Conservation (phyloP, 2,888 invertebrate genomes). For the Heliconius cydno region DNA sequence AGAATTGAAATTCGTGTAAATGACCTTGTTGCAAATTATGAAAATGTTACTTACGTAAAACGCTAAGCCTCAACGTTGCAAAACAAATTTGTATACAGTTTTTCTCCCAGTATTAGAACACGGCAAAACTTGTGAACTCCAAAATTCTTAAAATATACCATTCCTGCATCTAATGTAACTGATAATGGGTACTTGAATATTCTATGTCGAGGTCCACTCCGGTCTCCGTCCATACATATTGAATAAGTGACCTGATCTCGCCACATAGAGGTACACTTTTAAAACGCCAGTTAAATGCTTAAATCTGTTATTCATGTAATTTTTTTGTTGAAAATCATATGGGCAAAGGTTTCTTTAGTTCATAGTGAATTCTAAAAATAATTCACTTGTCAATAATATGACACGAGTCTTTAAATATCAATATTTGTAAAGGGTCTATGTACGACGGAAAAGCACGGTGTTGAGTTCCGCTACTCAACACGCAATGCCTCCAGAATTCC, state of each 20-base stretch:
- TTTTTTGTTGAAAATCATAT: not conserved
- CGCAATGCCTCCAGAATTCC: not conserved
- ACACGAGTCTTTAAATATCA: too few species aligned
- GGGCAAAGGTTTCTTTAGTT: not conserved
- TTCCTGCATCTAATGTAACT: conserved; percentile 9
- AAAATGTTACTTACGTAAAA: not conserved
- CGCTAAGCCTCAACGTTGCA: too few species aligned
- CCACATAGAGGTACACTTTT: not conserved
- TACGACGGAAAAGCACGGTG: not conserved
- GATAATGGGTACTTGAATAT: conserved; percentile 33
- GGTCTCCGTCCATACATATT: conserved; percentile 9
- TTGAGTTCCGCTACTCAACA: not conserved
- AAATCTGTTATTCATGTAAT: not conserved
- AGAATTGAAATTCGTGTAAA: not conserved
- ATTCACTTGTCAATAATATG: too few species aligned
- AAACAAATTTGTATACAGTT: not conserved
- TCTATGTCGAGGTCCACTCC: conserved; percentile 20
- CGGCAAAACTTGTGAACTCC: not conserved
- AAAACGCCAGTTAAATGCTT: not conserved
- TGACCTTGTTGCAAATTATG: not conserved
- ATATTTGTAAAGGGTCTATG: too few species aligned
- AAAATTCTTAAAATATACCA: conserved; percentile 2
- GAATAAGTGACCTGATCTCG: conserved; percentile 8
- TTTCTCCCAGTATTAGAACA: not conserved
- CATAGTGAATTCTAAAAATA: too few species aligned